Evolutionary conservation across 1,140 invertebrate genomes (phyloP), one percentile per base, ranked within the genome.

Genomic region (Zaprionus camerounensis): DNA sequence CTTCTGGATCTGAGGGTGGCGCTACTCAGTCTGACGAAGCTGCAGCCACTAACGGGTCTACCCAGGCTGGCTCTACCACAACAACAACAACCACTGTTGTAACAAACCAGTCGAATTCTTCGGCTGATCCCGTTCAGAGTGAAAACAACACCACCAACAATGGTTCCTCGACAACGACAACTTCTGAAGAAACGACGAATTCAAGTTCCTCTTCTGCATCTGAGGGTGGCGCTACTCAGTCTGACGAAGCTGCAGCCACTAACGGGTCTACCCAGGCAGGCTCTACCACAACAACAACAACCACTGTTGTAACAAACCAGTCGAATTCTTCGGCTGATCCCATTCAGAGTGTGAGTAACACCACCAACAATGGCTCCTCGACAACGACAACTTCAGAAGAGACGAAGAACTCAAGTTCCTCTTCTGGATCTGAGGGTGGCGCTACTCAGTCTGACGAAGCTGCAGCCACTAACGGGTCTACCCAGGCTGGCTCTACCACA

Each of bases 271-370:
- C 15, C 2, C 55, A 71, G 28, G 49, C 49, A 2, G 49, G 58
- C 17, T 62, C 70, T 1, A 53, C 62, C n/a, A 64, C 69, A 5
- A 58, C 56, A 11, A 75, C 72, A 31, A 34, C 31, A 15, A 63
- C 59, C 5, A 57, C 66, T 11, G 46, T 63, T 9, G 66, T 55
- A 13, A 31, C 36, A 1, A 46, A 6, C 1, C 1, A 15, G 22
- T 12, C 49, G 5, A 26, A 44, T 28, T 38, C 15, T 20, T 22
- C 6, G 41, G 59, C 12, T 41, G 28, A 55, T 59, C 24, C 5
- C 17, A 0, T 38, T 38, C 13, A 38, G 36, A 38, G 13, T 38
- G 36, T 36, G 5, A 46, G 7, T 3, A 17, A 17, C 41, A 46
- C 41, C 15, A 46, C 5, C 15, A 12, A 28, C 4, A 26, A 22